phyloP scores from a whole-genome alignment of 2,888 invertebrate species.

The Mythimna impura region DNA sequence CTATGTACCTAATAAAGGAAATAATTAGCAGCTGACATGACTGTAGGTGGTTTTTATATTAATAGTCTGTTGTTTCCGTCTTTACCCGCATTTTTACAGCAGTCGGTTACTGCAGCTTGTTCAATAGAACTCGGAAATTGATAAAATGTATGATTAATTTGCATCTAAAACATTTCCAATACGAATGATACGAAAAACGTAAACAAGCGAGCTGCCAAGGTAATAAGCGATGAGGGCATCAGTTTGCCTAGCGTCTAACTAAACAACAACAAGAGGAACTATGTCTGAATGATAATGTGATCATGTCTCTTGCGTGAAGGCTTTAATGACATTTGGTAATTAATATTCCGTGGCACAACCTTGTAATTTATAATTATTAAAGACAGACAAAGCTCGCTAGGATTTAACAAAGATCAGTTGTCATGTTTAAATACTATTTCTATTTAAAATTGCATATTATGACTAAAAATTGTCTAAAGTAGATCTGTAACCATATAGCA shows the following conservation, averaged over 20 bases:
- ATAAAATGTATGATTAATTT: constrained; percentile 46
- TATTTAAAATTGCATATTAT: neutral
- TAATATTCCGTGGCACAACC: constrained; percentile 1
- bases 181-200: constrained; percentile 52
- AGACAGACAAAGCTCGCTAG: neutral
- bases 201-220: constrained; percentile 62
- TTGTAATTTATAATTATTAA: neutral
- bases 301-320: constrained; percentile 19
- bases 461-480: neutral
- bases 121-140: constrained; percentile 37
- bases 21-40: constrained; percentile 30
- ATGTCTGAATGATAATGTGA: constrained; percentile 46
- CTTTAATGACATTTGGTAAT: constrained; percentile 32
- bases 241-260: constrained; percentile 36
- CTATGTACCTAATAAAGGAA: constrained; percentile 31
- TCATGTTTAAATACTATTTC: neutral
- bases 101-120: constrained; percentile 11
- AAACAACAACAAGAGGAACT: constrained; percentile 60
- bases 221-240: constrained; percentile 61
- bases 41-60: constrained; percentile 11
- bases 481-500: neutral
- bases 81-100: constrained; percentile 26
- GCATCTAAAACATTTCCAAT: constrained; percentile 46
- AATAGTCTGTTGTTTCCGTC: constrained; percentile 13
- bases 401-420: neutral